phyloP scores from a whole-genome alignment of 2,113 vertebrate genomes.

The Aspiorhynchus laticeps region DNA sequence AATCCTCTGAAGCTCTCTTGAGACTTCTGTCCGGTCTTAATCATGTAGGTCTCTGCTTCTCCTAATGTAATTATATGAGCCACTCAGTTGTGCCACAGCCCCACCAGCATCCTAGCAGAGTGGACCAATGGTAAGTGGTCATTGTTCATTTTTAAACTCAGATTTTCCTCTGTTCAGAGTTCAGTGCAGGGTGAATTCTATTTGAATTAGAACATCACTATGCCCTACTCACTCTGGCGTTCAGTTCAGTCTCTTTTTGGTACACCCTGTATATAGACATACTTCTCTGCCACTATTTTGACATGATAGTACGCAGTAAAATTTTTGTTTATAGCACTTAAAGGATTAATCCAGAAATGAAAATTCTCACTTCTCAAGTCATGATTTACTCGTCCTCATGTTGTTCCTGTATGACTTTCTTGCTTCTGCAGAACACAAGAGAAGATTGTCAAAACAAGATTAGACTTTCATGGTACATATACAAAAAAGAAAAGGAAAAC shows the following conservation, averaged over 20 bases:
- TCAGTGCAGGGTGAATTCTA: constrained; percentile 26
- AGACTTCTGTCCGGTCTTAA: not conserved
- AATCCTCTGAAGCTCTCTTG: not conserved
- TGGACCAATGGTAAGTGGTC: constrained; percentile 28
- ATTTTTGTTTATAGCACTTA: not conserved
- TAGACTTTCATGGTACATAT: no score
- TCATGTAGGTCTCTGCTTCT: not conserved
- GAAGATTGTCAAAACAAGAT: not conserved
- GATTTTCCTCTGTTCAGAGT: not conserved
- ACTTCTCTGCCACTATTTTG: not conserved
- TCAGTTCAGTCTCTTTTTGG: not conserved
- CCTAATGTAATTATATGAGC: constrained; percentile 32
- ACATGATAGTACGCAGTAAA: not conserved
- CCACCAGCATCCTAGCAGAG: constrained; percentile 12
- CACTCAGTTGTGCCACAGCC: constrained; percentile 15
- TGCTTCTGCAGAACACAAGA: not conserved
- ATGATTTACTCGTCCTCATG: not conserved
- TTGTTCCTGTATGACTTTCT: not conserved
- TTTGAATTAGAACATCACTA: not conserved
- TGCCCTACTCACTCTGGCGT: not conserved
- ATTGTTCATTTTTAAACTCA: constrained; percentile 23
- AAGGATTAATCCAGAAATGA: not conserved
- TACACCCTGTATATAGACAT: not conserved
- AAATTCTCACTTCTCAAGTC: not conserved
- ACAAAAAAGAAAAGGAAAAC: not conserved